These are phyloP conservation scores for Tympanoctomys barrerae DNA, from an alignment of 2,797 vertebrate species.

Conservation along the genomic window DNA sequence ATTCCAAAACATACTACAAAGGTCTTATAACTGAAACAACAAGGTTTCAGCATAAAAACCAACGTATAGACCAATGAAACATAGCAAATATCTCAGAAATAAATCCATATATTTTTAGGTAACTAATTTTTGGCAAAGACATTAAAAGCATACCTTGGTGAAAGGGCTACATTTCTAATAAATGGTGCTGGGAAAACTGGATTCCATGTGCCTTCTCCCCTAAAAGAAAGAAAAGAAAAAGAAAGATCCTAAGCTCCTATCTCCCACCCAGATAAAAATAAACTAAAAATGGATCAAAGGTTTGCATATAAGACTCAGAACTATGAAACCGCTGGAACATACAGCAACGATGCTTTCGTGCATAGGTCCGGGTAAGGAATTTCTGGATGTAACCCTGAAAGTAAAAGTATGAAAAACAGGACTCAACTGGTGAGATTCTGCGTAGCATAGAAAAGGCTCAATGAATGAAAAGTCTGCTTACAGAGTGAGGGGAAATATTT, in stretches of 20 bases:
- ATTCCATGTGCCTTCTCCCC: not conserved
- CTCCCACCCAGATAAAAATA: not conserved
- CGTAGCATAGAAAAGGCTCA: not conserved
- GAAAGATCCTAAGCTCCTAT: not conserved
- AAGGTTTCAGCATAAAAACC: not conserved
- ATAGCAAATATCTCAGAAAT: not conserved
- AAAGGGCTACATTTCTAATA: not conserved
- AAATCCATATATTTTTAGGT: not conserved
- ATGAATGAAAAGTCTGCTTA: not conserved
- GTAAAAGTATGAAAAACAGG: not conserved
- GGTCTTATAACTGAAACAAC: not conserved
- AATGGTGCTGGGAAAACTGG: not conserved
- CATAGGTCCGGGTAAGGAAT: not conserved
- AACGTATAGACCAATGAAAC: not conserved
- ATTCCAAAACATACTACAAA: conserved; percentile 13
- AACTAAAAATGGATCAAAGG: not conserved
- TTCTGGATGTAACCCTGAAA: not conserved
- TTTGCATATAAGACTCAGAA: not conserved
- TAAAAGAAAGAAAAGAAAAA: not conserved
- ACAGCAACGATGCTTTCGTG: not conserved
- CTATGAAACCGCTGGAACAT: not conserved
- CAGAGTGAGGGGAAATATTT: not conserved
- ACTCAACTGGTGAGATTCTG: not conserved
- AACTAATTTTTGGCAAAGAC: not conserved
- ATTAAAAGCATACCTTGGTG: not conserved